Percentiles rank a stretch among this genome's conserved stretches.
Conservation (phyloP, 2,888 invertebrate species). For the Ectemnius cavifrons region DNA sequence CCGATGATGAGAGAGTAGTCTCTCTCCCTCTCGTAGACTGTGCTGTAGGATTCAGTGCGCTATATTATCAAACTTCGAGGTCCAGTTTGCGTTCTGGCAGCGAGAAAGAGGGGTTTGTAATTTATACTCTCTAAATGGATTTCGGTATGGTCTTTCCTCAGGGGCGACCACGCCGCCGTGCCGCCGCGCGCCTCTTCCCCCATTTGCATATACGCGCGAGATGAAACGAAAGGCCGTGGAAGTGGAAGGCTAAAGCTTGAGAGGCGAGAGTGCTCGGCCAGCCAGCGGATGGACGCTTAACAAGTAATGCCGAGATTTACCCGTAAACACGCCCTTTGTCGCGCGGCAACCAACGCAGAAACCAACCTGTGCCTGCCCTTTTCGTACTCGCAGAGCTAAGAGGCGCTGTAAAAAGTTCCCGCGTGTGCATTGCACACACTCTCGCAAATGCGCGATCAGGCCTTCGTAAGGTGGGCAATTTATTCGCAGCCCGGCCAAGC, state of each 20-base stretch:
- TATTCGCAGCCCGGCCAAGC: slow-evolving; percentile 62
- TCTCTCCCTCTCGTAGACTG: not conserved
- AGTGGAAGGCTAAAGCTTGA: not conserved
- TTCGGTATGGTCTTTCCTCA: slow-evolving; percentile 27
- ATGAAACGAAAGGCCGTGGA: slow-evolving; percentile 63
- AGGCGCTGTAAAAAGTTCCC: slow-evolving; percentile 44
- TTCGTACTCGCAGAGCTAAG: slow-evolving; percentile 18
- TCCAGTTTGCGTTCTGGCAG: not conserved
- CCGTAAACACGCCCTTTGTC: slow-evolving; percentile 54
- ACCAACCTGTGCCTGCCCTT: slow-evolving; percentile 20
- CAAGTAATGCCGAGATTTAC: slow-evolving; percentile 49
- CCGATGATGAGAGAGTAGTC: not conserved
- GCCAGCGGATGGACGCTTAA: slow-evolving; percentile 36
- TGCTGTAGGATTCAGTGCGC: not conserved
- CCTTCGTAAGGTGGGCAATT: slow-evolving; percentile 67
- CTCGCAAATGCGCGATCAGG: slow-evolving; percentile 34
- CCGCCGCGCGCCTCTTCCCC: slow-evolving; percentile 22
- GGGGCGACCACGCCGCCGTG: not conserved
- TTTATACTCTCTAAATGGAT: slow-evolving; percentile 12
- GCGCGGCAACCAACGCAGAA: slow-evolving; percentile 27
- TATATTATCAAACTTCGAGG: not conserved
- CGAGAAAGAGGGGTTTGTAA: not conserved
- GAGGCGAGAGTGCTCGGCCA: too few relatives aligned
- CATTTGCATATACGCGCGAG: slow-evolving; percentile 65
- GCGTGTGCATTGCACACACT: slow-evolving; percentile 28